These are phyloP conservation scores for Anomalospiza imberbis DNA, from an alignment of 2,797 vertebrate genomes.

Conservation along the genomic window DNA sequence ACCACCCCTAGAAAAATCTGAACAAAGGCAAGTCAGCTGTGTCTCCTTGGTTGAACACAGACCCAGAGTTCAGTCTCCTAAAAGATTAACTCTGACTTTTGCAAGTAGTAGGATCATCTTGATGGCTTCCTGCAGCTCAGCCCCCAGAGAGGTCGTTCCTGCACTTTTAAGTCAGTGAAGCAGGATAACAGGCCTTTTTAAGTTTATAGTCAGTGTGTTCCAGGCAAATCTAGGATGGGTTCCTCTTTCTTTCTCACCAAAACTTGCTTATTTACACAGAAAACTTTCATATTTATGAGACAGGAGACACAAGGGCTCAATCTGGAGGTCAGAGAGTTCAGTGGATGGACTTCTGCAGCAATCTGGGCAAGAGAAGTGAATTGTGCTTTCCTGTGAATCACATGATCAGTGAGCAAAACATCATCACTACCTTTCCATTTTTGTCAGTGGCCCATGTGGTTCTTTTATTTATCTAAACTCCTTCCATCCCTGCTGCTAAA, in stretches of 20 bases:
- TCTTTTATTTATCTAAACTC: neutral
- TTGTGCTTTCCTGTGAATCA: neutral
- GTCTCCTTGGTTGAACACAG: neutral
- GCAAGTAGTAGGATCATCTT: neutral
- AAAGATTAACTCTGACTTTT: neutral
- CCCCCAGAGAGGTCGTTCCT: neutral
- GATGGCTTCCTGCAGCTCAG: neutral
- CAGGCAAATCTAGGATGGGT: neutral
- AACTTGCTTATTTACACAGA: neutral
- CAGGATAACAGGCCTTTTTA: neutral
- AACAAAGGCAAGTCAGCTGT: neutral
- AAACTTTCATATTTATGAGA: neutral
- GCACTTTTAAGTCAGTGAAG: neutral
- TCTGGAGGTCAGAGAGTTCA: neutral
- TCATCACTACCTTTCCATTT: neutral
- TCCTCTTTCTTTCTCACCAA: neutral
- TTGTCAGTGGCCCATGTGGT: neutral
- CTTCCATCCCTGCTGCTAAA: neutral
- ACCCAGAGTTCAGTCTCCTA: neutral
- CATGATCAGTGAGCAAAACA: rapidly evolving
- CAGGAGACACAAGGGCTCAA: neutral
- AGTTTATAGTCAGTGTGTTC: neutral
- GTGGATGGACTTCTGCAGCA: neutral
- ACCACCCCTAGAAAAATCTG: neutral
- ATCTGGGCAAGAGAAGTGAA: neutral